Conservation (phyloP, 2,888 invertebrate species). For the Myathropa florea region DNA sequence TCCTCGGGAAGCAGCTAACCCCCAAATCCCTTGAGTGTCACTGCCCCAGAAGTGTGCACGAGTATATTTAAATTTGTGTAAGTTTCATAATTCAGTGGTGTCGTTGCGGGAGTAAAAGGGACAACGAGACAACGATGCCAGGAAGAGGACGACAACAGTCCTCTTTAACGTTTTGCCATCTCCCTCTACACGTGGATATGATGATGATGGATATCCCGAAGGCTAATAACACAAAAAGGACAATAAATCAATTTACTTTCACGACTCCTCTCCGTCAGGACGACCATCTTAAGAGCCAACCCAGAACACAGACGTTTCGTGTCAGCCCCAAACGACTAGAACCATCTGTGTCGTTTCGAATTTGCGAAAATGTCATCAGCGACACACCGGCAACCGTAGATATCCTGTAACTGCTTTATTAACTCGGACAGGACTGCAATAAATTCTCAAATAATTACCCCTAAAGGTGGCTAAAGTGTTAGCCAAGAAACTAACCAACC, state of each 20-base stretch:
- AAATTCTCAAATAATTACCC: constrained; percentile 66
- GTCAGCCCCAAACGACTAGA: constrained; percentile 13
- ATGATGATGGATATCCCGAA: constrained; percentile 64
- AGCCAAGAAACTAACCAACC: constrained; percentile 20
- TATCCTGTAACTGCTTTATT: constrained; percentile 43
- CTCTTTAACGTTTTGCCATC: constrained; percentile 22
- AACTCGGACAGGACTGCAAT: constrained; percentile 52
- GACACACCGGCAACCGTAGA: constrained; percentile 2
- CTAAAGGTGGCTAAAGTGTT: constrained; percentile 40
- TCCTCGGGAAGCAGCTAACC: constrained; percentile 14
- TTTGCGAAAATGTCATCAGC: constrained; percentile 57
- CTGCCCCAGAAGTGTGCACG: constrained; percentile 2
- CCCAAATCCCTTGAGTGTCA: constrained; percentile 35
- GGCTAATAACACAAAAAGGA: constrained; percentile 55
- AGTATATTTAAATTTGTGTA: constrained; percentile 51
- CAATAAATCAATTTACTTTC: constrained; percentile 65
- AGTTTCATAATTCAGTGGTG: constrained; percentile 55
- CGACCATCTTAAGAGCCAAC: neutral
- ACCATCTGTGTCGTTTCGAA: constrained; percentile 60
- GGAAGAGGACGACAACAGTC: constrained; percentile 32
- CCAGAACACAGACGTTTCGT: neutral
- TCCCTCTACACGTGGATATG: constrained; percentile 21
- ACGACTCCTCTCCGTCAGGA: constrained; percentile 6
- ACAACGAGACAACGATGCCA: constrained; percentile 8
- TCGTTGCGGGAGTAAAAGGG: neutral